phyloP scores from a whole-genome alignment of 2,113 vertebrate genomes.

The Phalacrocorax pelagicus region DNA sequence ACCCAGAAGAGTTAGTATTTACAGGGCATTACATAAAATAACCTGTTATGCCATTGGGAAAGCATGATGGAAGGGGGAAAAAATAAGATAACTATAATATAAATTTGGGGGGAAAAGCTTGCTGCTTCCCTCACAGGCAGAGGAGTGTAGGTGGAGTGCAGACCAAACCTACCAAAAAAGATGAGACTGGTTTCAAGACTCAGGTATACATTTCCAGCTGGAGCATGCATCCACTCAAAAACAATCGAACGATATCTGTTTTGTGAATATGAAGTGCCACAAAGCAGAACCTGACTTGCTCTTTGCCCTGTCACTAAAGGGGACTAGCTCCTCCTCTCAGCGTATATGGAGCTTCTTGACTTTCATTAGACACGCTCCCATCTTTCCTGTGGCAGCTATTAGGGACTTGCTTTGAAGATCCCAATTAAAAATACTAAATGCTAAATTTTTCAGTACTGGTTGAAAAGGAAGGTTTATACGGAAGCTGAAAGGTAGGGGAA shows the following conservation, averaged over 20 bases:
- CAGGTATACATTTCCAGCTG: background rate
- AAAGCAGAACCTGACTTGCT: background rate
- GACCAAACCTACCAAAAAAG: background rate
- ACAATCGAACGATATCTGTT: background rate
- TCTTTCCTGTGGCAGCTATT: background rate
- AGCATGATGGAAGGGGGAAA: background rate
- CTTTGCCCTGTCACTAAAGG: background rate
- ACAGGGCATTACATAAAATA: conserved; percentile 12
- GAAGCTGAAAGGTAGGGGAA: background rate
- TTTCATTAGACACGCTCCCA: background rate
- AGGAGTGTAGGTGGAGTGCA: background rate
- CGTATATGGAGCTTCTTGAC: background rate
- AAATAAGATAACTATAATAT: background rate
- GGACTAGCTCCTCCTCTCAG: background rate
- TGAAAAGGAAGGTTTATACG: background rate
- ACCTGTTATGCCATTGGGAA: background rate
- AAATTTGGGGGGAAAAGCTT: background rate
- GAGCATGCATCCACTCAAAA: background rate
- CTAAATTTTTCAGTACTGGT: background rate
- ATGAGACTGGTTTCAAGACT: background rate
- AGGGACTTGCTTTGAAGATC: background rate
- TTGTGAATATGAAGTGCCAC: background rate
- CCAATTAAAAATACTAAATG: background rate
- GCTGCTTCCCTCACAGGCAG: background rate
- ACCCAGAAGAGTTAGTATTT: background rate